Conservation (phyloP, 2,797 vertebrate species). For the Lindbergichthys nudifrons region DNA sequence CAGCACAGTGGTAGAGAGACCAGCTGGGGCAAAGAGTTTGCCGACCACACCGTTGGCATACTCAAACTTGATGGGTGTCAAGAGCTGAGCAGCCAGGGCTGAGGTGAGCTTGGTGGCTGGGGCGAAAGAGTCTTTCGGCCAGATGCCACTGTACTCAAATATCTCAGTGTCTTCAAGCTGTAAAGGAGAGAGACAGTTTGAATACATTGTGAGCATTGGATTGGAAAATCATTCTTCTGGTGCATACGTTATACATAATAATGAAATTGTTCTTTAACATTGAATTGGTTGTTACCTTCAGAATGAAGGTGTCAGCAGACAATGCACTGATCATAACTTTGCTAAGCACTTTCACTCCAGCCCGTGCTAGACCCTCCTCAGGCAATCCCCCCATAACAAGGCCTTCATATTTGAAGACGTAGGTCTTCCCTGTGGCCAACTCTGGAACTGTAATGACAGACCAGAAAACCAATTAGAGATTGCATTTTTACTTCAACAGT, state of each 20-base stretch:
- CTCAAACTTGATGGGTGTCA: slow-evolving; percentile 85
- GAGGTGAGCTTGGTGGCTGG: slow-evolving; percentile 81
- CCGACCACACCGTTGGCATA: slow-evolving; percentile 82
- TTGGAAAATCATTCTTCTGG: not conserved
- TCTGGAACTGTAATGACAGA: slow-evolving; percentile 72
- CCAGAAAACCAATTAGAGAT: not conserved
- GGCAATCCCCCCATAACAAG: slow-evolving; percentile 79
- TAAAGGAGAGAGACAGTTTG: slow-evolving; percentile 23
- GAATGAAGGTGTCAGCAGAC: slow-evolving; percentile 72
- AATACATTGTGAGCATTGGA: slow-evolving; percentile 1
- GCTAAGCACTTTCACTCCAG: slow-evolving; percentile 85
- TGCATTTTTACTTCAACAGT: not conserved
- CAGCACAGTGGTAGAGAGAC: slow-evolving; percentile 75
- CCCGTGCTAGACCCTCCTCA: slow-evolving; percentile 83
- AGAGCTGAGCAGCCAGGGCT: slow-evolving; percentile 79
- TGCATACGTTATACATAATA: not conserved
- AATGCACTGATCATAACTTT: slow-evolving; percentile 83
- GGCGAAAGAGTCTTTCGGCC: slow-evolving; percentile 79
- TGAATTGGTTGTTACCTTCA: slow-evolving; percentile 80
- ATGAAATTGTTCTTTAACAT: not conserved
- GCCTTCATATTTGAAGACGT: slow-evolving; percentile 85
- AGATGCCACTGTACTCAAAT: slow-evolving; percentile 85
- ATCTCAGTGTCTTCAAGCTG: slow-evolving; percentile 80
- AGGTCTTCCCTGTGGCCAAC: slow-evolving; percentile 77
- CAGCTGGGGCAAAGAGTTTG: slow-evolving; percentile 75